Percentiles rank a stretch among this genome's conserved stretches.
phyloP scores from a whole-genome alignment of 1,140 invertebrate genomes.

The Aphelenchoides besseyi region DNA sequence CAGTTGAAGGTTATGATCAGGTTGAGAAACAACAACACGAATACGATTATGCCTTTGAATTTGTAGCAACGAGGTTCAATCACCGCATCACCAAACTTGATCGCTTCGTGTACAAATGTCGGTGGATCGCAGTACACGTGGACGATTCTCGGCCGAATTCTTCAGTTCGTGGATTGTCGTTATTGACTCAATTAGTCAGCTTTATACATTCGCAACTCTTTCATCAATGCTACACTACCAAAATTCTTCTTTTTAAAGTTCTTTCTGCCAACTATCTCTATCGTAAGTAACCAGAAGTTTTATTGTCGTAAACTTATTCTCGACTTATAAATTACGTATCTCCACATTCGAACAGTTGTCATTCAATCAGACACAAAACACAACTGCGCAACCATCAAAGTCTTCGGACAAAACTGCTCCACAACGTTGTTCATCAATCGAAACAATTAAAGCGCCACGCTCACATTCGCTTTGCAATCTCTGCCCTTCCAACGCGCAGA shows the following conservation, averaged over 20 bases:
- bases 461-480: slow-evolving; percentile 29
- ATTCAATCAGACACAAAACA: slow-evolving; percentile 36
- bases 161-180: slow-evolving; percentile 61
- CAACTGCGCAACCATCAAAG: slow-evolving; percentile 44
- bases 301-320: neutral
- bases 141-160: slow-evolving; percentile 60
- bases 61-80: slow-evolving; percentile 61
- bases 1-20: slow-evolving; percentile 62
- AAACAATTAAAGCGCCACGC: slow-evolving; percentile 31
- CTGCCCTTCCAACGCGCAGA: neutral
- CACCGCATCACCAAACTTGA: slow-evolving; percentile 52
- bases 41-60: neutral
- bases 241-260: neutral
- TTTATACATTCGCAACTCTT: slow-evolving; percentile 18
- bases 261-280: neutral
- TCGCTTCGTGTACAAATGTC: slow-evolving; percentile 60
- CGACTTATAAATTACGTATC: too few relatives aligned
- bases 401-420: slow-evolving; percentile 32
- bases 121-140: slow-evolving; percentile 62
- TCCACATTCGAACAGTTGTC: slow-evolving; percentile 17
- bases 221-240: slow-evolving; percentile 4
- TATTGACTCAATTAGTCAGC: slow-evolving; percentile 19
- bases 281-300: neutral
- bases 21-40: slow-evolving; percentile 14
- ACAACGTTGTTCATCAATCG: slow-evolving; percentile 28